Evolutionary conservation across 37 sponge, comb jelly and placozoan species (phyloP).

Genomic region (Haliclona indistincta): DNA sequence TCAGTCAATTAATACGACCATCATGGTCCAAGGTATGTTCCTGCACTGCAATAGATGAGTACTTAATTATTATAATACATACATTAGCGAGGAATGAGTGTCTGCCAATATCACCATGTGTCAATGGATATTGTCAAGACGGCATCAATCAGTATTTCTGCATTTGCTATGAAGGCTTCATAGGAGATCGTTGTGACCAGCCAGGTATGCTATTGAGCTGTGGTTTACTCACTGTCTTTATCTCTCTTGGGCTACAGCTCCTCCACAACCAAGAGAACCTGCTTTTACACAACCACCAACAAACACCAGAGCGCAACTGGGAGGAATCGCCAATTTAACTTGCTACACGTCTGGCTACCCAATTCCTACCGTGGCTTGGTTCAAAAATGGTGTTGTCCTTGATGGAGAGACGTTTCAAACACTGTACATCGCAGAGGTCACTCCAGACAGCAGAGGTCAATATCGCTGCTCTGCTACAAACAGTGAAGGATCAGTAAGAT

Average conservation of each 20-base stretch:
- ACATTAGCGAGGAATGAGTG: slow-evolving; percentile 41
- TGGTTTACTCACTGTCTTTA: neutral
- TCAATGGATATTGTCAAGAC: slow-evolving; percentile 26
- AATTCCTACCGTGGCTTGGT: neutral
- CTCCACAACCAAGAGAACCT: no score
- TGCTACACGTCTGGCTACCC: neutral
- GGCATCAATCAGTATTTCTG: neutral
- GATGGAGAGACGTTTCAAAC: neutral
- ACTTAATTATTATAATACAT: neutral
- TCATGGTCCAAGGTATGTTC: neutral
- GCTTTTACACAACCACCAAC: neutral
- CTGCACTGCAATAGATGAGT: neutral
- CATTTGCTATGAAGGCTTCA: neutral
- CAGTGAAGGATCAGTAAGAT: neutral
- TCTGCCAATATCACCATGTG: slow-evolving; percentile 24
- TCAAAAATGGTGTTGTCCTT: neutral
- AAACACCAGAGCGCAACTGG: neutral
- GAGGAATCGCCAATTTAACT: neutral
- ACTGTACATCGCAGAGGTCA: neutral
- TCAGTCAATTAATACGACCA: neutral
- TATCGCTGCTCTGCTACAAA: neutral
- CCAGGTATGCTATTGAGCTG: neutral
- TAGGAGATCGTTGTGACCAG: neutral
- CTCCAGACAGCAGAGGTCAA: neutral
- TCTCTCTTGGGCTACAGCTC: neutral